Evolutionary conservation across 2,113 vertebrate species (phyloP), one percentile per base, ranked within the genome.

Genomic region (Serilophus lunatus): DNA sequence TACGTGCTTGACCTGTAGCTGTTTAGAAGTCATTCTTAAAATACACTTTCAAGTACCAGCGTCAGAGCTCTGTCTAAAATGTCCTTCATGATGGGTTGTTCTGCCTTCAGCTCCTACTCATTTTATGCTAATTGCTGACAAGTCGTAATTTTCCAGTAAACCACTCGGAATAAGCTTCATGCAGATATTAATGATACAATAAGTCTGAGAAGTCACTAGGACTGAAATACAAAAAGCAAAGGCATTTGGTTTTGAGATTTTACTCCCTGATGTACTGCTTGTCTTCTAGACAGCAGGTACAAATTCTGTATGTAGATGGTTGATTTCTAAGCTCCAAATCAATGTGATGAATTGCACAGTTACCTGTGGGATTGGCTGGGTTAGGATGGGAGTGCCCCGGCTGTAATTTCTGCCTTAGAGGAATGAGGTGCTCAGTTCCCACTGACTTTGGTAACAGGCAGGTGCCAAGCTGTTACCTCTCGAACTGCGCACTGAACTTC

Each of bases 101-200:
- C 70, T 84, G 74, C 57, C 65, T 82, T 85, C 60, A 79, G 33
- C 84, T 88, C 60, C 56, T 77, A 47, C 56, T 92, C 24, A 18
- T 65, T 91, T 92, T 85, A 82, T 92, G 65, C 40, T 87, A 81
- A 92, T 92, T 93, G 65, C 91, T 92, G 61, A 72, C 61, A 92
- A 93, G 57, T 86, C 33, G 2, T 93, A 84, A 79, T 93, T 95
- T 94, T 87, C 86, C 70, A 76, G 79, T 85, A 95, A 92, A 81
- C 84, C 42, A 26, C 53, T 91, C 45, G 53, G 61, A 91, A 84
- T 50, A 60, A 88, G 49, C 40, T 91, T 88, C 53, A 53, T 72
- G 74, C 28, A 82, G 86, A 71, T 89, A 91, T 56, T 89, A 86
- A 68, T 56, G 53, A 60, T 33, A 74, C 51, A 76, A 69, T 85